These are phyloP conservation scores for Numida meleagris DNA, from an alignment of 2,113 vertebrate species.

Conservation along the genomic window DNA sequence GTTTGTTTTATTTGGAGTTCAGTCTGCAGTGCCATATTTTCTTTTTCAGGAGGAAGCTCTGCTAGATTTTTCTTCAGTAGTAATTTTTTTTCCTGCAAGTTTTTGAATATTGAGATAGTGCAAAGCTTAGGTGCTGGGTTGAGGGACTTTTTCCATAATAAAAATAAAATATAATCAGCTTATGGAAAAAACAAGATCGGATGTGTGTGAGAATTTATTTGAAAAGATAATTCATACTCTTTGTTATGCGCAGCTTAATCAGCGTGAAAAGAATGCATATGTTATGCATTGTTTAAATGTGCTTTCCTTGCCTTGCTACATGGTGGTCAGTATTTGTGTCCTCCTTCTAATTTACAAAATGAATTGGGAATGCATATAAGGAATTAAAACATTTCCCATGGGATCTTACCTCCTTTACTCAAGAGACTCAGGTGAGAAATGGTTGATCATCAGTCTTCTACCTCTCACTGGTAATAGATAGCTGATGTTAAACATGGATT, in stretches of 20 bases:
- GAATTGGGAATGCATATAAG: neutral
- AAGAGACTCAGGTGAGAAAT: neutral
- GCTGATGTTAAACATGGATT: neutral
- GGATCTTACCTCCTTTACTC: neutral
- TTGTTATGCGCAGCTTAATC: neutral
- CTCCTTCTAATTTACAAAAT: neutral
- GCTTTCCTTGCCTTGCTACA: neutral
- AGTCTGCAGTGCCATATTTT: neutral
- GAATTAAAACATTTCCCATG: neutral
- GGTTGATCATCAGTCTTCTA: neutral
- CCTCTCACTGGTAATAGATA: neutral
- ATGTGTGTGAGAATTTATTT: neutral
- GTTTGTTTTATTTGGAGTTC: conserved; percentile 56
- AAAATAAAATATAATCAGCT: neutral
- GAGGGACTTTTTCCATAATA: neutral
- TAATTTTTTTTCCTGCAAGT: neutral
- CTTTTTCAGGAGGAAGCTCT: neutral
- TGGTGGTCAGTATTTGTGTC: neutral
- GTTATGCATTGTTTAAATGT: neutral
- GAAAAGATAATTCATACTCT: neutral
- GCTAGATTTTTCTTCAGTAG: neutral
- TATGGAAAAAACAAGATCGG: neutral
- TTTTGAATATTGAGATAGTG: neutral
- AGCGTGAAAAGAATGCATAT: neutral
- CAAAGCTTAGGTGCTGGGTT: neutral